Base-by-base conservation (phyloP, 2,113 vertebrate genomes). In the Trogon surrucura region DNA sequence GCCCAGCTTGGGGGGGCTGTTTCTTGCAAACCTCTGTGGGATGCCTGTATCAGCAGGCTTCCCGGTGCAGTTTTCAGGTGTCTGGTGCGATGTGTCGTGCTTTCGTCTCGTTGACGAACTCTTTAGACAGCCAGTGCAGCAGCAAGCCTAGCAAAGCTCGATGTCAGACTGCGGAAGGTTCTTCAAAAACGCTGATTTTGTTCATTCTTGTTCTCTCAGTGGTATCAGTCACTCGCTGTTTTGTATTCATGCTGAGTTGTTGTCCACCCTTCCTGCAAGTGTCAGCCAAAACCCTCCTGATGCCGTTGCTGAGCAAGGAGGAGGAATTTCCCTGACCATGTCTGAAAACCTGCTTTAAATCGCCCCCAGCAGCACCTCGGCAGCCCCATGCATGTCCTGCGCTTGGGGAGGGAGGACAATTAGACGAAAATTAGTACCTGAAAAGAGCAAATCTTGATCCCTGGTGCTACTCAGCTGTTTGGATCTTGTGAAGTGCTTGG, bases 271-370 rank as follows among this genome's bases (percentile, higher is more conserved):
- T 60, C 66, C 81, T 53, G 74, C 57, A 71, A 44, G 5, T 18
- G 19, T 2, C 61, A 75, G 44, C 74, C 2, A 1, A 72, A 79
- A 22, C 29, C 58, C 50, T 77, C 10, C 67, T 8, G 23, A 30
- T 73, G 84, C 54, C 48, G 6, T 14, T 41, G 67, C 38, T 36
- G 60, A 36, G 56, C 13, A 44, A 27, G 47, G 47, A 70, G n/a
- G 67, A 19, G 67, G 30, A 4, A 4, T 41, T 56, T 36, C 45
- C 17, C 4, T 29, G 61, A 14, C 6, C 44, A 57, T 50, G 36
- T 38, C 41, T 80, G 74, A 77, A 71, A 91, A 93, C 45, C 92
- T 85, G 88, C 70, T 90, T 61, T 30, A 32, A 41, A 47, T 83
- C 64, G 29, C 83, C 30, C 25, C 41, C 38, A 32, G 78, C 54